Conservation (phyloP, 1,140 invertebrate genomes). For the Amphibalanus amphitrite region DNA sequence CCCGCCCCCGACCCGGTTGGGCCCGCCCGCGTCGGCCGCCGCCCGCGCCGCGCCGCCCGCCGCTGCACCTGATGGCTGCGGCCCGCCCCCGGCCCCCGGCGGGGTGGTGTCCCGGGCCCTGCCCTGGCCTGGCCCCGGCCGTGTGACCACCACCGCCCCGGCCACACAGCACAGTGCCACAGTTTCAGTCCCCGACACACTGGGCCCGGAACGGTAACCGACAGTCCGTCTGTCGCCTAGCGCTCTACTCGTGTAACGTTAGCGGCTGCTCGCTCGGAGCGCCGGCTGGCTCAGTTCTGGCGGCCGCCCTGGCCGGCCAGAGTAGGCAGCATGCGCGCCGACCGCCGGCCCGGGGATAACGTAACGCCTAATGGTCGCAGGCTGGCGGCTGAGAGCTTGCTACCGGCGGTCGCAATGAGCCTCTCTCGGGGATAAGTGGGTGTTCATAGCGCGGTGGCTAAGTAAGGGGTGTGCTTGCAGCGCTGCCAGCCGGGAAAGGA, state of each 20-base stretch:
- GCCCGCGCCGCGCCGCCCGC: not conserved
- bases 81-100: not conserved
- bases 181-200: not conserved
- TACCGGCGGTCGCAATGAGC: too few relatives aligned
- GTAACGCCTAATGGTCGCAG: too few relatives aligned
- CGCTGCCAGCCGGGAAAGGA: too few relatives aligned
- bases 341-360: not conserved
- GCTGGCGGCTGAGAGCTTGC: too few relatives aligned
- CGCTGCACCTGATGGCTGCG: not conserved
- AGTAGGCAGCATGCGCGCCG: not conserved
- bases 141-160: not conserved
- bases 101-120: not conserved
- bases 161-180: not conserved
- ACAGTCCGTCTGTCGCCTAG: not conserved
- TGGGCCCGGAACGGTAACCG: conserved; percentile 4
- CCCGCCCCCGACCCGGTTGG: not conserved
- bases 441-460: too few relatives aligned
- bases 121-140: not conserved
- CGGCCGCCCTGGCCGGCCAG: too few relatives aligned
- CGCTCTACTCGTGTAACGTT: not conserved
- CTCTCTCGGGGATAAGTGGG: too few relatives aligned
- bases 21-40: not conserved
- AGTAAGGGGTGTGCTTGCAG: too few relatives aligned
- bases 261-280: not conserved
- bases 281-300: not conserved